Base-by-base conservation (phyloP, 2,113 vertebrate species). In the Fregetta grallaria region DNA sequence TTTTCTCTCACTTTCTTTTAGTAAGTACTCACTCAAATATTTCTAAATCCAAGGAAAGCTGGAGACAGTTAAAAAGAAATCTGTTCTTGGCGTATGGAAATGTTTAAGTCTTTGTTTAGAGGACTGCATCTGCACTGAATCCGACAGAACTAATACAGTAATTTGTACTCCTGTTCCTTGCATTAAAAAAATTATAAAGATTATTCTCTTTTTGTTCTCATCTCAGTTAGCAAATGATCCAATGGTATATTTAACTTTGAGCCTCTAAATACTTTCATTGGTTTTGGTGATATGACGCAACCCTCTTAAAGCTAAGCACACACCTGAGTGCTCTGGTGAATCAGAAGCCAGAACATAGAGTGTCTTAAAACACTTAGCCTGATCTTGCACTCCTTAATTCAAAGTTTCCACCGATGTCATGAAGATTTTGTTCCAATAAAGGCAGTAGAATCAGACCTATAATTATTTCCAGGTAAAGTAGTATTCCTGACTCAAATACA, bases 41-140 rank as follows among this genome's bases (percentile, higher is more conserved):
- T 93, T 95, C 73, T 92, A 44, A 72, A 91, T 77, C 29, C 50
- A 81, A 49, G 50, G 26, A 74, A 89, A 77, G 61, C 86, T 95
- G 73, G 84, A 93, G 74, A 30, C 27, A 90, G 62, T 90, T 86
- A 38, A 42, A 92, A 90, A 81, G 40, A 65, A 77, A 42, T 36
- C 76, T 76, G 27, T 53, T 92, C 44, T 29, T 82, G 89, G 25
- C 15, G 0, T 88, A 71, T 96, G 93, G 91, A 91, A 95, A 52
- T 77, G 50, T 90, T 94, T 85, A 94, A 87, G 66, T 58, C 77
- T 96, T 81, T 96, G 70, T 87, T 92, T 91, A 73, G 63, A 89
- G 63, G 11, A 29, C 50, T 62, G 26, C 79, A 90, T 93, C 88
- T 96, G 92, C 79, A 71, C 66, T 55, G 80, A 45, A 85, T 73